phyloP scores from a whole-genome alignment of 2,888 invertebrate genomes.

The Heliconius charithonia region DNA sequence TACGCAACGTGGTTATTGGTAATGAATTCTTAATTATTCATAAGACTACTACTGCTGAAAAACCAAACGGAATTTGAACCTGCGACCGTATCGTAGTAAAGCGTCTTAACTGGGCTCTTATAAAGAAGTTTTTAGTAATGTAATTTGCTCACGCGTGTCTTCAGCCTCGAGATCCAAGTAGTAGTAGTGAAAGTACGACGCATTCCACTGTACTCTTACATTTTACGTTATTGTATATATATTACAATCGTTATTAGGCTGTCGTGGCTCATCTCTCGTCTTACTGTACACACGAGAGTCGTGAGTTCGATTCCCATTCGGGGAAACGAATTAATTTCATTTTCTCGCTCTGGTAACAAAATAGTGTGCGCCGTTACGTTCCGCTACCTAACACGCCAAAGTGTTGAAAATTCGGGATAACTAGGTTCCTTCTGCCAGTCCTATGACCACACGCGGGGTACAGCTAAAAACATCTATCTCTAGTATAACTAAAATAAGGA shows the following conservation, averaged over 20 bases:
- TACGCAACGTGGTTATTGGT: no score
- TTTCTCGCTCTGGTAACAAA: not conserved
- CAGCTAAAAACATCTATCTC: not conserved
- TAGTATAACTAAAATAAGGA: no score
- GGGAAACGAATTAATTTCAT: not conserved
- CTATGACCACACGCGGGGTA: not conserved
- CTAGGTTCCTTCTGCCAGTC: not conserved
- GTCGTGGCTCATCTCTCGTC: no score
- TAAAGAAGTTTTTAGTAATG: constrained; percentile 3
- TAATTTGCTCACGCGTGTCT: constrained; percentile 21
- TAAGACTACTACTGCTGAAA: not conserved
- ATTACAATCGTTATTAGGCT: not conserved
- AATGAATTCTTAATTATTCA: no score
- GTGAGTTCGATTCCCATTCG: not conserved
- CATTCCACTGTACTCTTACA: constrained; percentile 30
- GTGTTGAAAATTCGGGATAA: no score
- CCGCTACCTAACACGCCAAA: no score
- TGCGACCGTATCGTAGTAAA: not conserved
- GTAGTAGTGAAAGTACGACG: constrained; percentile 40
- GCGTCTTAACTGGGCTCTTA: not conserved
- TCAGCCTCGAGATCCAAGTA: constrained; percentile 36
- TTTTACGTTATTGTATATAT: not conserved
- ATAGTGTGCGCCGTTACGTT: no score
- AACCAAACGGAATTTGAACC: not conserved
- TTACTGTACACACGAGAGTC: no score